These are phyloP conservation scores for Rapana venosa DNA, from an alignment of 2,888 invertebrate genomes.

Conservation along the genomic window DNA sequence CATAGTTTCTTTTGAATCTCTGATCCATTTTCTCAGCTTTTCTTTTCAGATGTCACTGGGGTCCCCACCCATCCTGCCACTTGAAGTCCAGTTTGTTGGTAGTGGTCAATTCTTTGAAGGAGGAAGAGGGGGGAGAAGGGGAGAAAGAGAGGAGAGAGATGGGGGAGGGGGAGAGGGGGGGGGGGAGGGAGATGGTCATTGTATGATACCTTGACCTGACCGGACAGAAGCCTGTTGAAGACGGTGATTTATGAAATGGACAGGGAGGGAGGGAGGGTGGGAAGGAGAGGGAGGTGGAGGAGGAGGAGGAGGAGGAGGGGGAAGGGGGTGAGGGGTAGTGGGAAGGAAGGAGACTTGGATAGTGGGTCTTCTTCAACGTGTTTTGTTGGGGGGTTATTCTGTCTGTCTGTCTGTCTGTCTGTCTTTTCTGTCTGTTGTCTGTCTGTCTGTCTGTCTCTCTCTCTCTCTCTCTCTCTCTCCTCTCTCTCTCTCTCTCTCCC, in stretches of 20 bases:
- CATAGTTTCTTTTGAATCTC: background rate
- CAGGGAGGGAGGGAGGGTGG: background rate
- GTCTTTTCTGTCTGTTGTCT: too few species aligned
- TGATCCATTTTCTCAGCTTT: background rate
- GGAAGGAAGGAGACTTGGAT: background rate
- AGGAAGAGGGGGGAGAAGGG: background rate
- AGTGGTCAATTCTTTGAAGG: background rate
- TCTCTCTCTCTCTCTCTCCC: too few species aligned
- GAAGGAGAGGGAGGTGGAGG: background rate
- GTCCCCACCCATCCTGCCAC: background rate
- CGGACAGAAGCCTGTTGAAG: too few species aligned
- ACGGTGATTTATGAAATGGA: background rate
- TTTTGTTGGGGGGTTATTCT: too few species aligned
- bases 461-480: too few species aligned
- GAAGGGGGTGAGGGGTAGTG: background rate
- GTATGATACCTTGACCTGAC: too few species aligned
- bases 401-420: too few species aligned
- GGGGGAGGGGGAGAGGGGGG: background rate
- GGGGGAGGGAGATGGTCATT: background rate
- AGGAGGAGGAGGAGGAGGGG: background rate
- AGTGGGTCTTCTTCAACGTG: too few species aligned
- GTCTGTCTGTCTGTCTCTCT: background rate
- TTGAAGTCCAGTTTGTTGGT: slow-evolving; percentile 7
- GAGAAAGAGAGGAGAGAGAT: background rate
- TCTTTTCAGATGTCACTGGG: slow-evolving; percentile 14